A percentile compares a stretch with the other conserved stretches of the same genome.
Evolutionary conservation across 2,113 vertebrate genomes (phyloP).

Genomic region (Myrmophylax atrothorax): DNA sequence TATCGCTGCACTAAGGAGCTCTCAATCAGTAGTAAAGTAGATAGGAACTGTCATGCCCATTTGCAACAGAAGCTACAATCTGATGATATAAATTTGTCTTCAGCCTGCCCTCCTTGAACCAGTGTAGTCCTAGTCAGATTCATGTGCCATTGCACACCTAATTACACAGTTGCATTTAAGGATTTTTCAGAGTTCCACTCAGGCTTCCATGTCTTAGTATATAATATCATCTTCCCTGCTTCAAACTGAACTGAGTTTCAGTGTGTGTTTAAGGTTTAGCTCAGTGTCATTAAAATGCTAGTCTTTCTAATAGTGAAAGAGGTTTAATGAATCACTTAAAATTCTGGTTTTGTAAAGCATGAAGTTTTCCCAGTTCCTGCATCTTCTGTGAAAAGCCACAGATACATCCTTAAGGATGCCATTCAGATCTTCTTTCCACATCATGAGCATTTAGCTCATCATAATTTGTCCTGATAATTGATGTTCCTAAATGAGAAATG

Average conservation of each 20-base stretch:
- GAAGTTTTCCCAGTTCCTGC: not conserved
- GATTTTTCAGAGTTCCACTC: not conserved
- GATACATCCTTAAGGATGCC: not conserved
- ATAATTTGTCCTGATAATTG: not conserved
- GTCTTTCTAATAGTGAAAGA: not conserved
- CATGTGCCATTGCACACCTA: not conserved
- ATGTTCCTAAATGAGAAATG: not conserved
- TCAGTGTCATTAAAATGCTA: not conserved
- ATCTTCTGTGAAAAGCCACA: not conserved
- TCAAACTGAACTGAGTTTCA: not conserved
- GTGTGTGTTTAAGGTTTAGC: not conserved
- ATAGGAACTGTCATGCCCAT: constrained; percentile 44
- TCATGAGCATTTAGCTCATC: not conserved
- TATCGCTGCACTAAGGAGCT: constrained; percentile 32
- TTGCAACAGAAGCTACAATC: constrained; percentile 44
- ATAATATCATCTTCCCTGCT: not conserved
- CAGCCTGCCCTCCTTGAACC: not conserved
- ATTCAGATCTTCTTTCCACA: not conserved
- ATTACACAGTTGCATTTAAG: not conserved
- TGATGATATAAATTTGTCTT: constrained; percentile 14
- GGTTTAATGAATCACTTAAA: not conserved
- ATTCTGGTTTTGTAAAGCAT: not conserved
- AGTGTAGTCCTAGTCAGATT: fast-evolving
- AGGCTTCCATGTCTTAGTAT: not conserved
- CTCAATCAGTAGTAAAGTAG: constrained; percentile 43